Conservation (phyloP, 1,140 invertebrate genomes). For the Cyrtorhinus lividipennis region DNA sequence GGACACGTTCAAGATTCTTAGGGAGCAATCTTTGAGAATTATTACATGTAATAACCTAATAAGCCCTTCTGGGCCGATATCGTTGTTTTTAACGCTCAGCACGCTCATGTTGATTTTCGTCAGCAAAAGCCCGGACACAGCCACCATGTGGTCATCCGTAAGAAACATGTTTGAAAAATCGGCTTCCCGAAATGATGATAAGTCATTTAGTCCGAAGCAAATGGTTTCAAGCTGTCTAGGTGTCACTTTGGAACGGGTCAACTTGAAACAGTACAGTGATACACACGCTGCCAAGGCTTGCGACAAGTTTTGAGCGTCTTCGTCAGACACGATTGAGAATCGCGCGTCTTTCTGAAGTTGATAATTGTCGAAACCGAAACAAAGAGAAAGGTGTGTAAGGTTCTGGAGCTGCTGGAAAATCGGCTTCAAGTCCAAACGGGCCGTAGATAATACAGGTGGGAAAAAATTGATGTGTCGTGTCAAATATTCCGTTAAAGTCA, state of each 20-base stretch:
- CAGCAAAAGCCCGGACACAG: slow-evolving; percentile 27
- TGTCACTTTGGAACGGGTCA: neutral
- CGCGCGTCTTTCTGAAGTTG: neutral
- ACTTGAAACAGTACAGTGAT: neutral
- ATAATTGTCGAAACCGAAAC: slow-evolving; percentile 7
- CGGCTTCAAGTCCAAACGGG: neutral
- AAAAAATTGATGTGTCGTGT: slow-evolving; percentile 4
- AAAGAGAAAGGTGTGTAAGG: neutral
- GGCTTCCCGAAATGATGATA: neutral
- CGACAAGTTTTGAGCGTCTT: neutral
- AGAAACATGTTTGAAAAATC: neutral
- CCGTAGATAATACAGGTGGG: neutral
- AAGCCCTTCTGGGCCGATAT: slow-evolving; percentile 26
- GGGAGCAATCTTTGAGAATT: slow-evolving; percentile 21
- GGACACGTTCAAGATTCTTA: slow-evolving; percentile 27
- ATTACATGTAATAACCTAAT: slow-evolving; percentile 26
- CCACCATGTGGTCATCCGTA: slow-evolving; percentile 18
- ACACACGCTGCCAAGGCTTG: neutral
- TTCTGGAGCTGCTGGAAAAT: neutral
- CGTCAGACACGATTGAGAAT: neutral
- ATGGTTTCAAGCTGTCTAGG: neutral
- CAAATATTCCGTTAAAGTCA: neutral
- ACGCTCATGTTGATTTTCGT: slow-evolving; percentile 25
- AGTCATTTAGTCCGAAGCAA: neutral
- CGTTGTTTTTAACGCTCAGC: slow-evolving; percentile 29